phyloP scores from a whole-genome alignment of 92 coral and sea anemone species.

The Nematostella vectensis region DNA sequence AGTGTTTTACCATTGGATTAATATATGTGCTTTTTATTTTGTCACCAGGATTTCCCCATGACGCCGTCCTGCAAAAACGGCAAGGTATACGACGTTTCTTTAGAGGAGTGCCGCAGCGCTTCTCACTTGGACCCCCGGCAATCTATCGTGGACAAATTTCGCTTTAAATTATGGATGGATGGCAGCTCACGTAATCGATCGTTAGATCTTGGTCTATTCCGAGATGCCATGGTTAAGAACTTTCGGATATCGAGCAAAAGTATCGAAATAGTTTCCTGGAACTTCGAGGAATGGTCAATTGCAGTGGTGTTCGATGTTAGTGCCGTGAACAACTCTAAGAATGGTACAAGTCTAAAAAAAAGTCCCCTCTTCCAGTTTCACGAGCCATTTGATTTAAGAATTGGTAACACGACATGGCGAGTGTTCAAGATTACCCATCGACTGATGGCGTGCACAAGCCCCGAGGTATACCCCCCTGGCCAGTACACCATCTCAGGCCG shows the following conservation, averaged over 20 bases:
- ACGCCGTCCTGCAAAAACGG: conserved; percentile 8
- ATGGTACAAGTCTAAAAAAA: neutral
- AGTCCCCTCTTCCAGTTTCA: conserved; percentile 6
- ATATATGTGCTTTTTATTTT: no score
- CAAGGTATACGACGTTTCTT: conserved; percentile 17
- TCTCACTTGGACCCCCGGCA: conserved; percentile 16
- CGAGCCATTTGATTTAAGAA: conserved; percentile 6
- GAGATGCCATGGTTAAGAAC: neutral
- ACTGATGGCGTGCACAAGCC: conserved; percentile 18
- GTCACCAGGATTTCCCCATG: neutral
- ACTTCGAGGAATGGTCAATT: conserved; percentile 10
- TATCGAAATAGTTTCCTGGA: neutral
- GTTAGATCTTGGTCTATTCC: neutral
- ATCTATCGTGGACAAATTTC: conserved; percentile 27
- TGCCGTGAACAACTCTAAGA: neutral
- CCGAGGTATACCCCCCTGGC: conserved; percentile 23
- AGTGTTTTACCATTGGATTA: no score
- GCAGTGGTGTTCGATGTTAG: conserved; percentile 13
- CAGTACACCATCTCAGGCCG: conserved; percentile 4
- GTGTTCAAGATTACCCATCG: conserved; percentile 26
- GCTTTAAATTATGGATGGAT: conserved; percentile 27
- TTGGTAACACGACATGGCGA: conserved; percentile 2
- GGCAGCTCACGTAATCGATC: no score
- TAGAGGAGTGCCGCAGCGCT: conserved; percentile 42
- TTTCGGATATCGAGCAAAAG: neutral